Base-by-base conservation (phyloP, 2,888 invertebrate species). In the Macaria notata region DNA sequence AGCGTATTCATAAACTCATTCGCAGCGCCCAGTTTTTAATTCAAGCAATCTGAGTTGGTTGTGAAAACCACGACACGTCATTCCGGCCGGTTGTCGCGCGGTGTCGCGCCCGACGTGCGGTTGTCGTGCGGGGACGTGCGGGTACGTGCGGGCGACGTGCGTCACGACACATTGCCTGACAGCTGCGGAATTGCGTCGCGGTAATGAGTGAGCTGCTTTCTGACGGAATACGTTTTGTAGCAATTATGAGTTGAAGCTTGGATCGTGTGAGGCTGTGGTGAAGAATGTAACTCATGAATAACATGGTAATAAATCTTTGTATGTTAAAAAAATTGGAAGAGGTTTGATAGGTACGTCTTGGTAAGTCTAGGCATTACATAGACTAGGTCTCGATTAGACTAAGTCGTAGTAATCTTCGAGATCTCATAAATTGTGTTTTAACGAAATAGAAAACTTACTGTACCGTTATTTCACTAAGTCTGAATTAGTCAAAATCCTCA, bases 161-260 rank as follows among this genome's bases (percentile, higher is more conserved):
- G 65, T 43, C 61, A 51, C 59, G 66, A 50, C 62, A 56, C 58
- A 55, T 54, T 50, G 57, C 50, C 59, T 66, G 68, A 70, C 68
- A 67, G 62, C 53, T 62, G 64, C 59, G 65, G 65, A 59, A 66
- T 66, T 64, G 68, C 61, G 56, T 49, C 44, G 41, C 54, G 36
- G 52, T 53, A 50, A 58, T 55, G 58, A 61, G 58, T 36, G 8
- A 31, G 43, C 49, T 30, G 31, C 7, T 42, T 41, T 41, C 41
- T 41, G 41, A n/a, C 42, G 19, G 6, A 29, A 41, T 30, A 45
- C n/a, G 36, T 38, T 31, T 45, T 38, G 46, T 31, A 36, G 9
- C n/a, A 50, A 50, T 44, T 36, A 44, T 50, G 36, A 30, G n/a
- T 19, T 36, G 43, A 9, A 29, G n/a, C 3, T 3, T 33, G 9